Base-by-base conservation (phyloP, 2,113 vertebrate species). In the Gobiocypris rarus region DNA sequence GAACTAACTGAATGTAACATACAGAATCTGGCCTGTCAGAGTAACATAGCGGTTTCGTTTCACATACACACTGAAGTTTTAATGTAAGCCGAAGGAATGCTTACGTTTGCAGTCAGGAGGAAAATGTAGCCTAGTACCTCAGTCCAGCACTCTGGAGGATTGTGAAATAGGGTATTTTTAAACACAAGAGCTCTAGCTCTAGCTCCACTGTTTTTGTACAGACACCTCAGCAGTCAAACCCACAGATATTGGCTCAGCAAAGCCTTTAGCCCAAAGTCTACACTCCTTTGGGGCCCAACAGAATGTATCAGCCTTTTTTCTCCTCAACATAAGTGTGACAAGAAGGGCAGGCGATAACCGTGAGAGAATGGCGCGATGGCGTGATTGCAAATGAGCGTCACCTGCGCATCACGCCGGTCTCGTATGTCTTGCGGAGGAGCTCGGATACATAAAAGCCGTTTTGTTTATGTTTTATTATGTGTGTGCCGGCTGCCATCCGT, bases 11-110 rank as follows among this genome's bases (percentile, higher is more conserved):
- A 24, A 56, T 86, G 84, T 15, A 28, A 69, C 26, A 45, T 61
- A 83, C 86, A 85, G 71, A 83, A 65, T 89, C 77, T 80, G 83
- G 81, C 85, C 77, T 87, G 87, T 84, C 69, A 41, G 15, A 19
- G 56, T 81, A 87, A 87, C 63, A 43, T 48, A 61, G 73, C 4
- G 9, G 83, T 77, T 65, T 87, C 41, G 3, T 65, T 31, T 59
- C 56, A 34, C 52, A 56, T 80, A 48, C 52, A 58, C 84, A 58
- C 28, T 67, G n/a, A 83, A 87, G 9, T 17, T 65, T 87, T 75
- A 41, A 83, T 82, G 74, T 52, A 45, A 73, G 26, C 26, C 48
- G 73, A 75, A 31, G 75, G 17, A 78, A 65, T 89, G 75, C 78
- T 89, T 84, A 86, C 56, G 31, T 71, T 61, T 85, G 85, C 81